A percentile compares a stretch with the other conserved stretches of the same genome.
These are phyloP conservation scores for Microctenopoma stevenorrisi DNA, from an alignment of 2,797 vertebrate genomes.

Conservation along the genomic window DNA sequence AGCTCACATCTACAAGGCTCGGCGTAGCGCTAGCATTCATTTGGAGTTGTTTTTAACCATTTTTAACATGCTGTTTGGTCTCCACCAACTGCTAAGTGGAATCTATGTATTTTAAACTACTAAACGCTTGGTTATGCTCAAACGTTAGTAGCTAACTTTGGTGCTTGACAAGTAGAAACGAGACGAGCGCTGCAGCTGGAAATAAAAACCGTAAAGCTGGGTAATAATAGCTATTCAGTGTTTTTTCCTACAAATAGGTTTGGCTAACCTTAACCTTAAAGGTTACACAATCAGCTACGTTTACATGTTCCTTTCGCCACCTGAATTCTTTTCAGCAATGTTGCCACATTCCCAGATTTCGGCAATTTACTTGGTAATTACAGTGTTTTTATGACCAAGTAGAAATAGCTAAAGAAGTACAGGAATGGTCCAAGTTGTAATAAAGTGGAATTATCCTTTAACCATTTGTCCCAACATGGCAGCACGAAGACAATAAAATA, in stretches of 20 bases:
- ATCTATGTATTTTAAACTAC: no score
- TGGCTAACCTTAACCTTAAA: not conserved
- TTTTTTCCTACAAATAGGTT: not conserved
- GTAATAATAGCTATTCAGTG: not conserved
- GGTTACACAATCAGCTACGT: not conserved
- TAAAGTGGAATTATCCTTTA: not conserved
- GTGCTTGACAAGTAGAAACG: no score
- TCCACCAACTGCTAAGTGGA: no score
- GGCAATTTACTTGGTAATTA: not conserved
- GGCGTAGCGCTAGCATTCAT: no score
- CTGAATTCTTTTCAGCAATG: not conserved
- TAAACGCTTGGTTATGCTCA: no score
- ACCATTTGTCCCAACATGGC: not conserved
- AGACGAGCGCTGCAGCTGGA: no score
- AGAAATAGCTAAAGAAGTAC: not conserved
- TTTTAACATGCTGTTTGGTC: no score
- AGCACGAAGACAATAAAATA: slow-evolving; percentile 1
- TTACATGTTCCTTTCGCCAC: not conserved
- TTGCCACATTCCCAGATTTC: not conserved
- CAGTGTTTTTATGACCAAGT: not conserved
- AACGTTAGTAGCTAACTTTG: no score
- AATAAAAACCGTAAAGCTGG: no score
- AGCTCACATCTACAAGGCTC: no score
- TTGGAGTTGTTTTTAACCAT: no score
- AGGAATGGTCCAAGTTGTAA: not conserved